phyloP scores from a whole-genome alignment of 2,797 vertebrate species.

The Phyllotis vaccarum region DNA sequence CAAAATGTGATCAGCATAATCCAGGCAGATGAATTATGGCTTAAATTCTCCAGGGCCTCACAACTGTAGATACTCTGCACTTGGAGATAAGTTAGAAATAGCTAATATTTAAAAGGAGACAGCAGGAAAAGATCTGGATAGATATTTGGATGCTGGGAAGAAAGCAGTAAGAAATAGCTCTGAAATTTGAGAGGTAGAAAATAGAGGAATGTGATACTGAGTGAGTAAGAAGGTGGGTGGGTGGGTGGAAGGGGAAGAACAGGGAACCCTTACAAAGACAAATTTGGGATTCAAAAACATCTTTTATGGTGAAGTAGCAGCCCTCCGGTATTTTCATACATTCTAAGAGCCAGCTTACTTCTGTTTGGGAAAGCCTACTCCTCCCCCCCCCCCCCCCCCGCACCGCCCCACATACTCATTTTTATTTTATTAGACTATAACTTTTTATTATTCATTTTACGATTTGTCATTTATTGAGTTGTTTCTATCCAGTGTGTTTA shows the following conservation, averaged over 20 bases:
- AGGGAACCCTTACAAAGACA: constrained; percentile 53
- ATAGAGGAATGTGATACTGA: constrained; percentile 47
- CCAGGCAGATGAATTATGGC: constrained; percentile 58
- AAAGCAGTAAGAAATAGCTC: constrained; percentile 45
- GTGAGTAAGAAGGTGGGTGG: constrained; percentile 43
- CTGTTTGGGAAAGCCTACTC: constrained; percentile 59
- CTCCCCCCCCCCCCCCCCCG: not conserved
- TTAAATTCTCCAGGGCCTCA: constrained; percentile 30
- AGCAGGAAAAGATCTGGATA: constrained; percentile 24
- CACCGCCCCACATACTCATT: not conserved
- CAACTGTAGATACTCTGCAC: not conserved
- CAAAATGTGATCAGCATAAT: constrained; percentile 56
- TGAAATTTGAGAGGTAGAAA: not conserved
- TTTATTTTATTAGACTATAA: constrained; percentile 79
- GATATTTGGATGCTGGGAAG: constrained; percentile 38
- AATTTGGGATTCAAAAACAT: constrained; percentile 51
- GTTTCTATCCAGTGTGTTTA: constrained; percentile 79
- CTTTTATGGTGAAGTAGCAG: constrained; percentile 67
- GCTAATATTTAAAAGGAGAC: constrained; percentile 44
- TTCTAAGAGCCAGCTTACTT: constrained; percentile 54
- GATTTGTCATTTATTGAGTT: constrained; percentile 81
- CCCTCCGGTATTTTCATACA: constrained; percentile 52
- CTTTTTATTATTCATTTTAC: constrained; percentile 83
- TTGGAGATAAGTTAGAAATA: constrained; percentile 50
- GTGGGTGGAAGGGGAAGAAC: not conserved